Percentiles rank a stretch among this genome's conserved stretches.
Evolutionary conservation across 2,888 invertebrate species (phyloP).

Genomic region (Parthenolecanium corni): DNA sequence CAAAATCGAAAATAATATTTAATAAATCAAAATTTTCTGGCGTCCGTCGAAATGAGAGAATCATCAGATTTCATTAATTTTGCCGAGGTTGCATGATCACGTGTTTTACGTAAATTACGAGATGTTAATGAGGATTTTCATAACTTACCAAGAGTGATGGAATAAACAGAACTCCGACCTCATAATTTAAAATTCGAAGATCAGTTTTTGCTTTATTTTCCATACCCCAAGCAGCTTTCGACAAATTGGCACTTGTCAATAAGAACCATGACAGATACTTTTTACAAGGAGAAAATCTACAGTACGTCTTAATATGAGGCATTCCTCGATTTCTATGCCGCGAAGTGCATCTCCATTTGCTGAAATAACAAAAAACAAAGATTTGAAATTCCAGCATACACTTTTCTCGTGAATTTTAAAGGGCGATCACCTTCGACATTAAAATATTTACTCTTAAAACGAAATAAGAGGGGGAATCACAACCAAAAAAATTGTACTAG

Average conservation of each 20-base stretch:
- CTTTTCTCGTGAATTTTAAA: no score
- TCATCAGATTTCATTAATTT: no score
- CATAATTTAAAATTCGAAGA: constrained; percentile 67
- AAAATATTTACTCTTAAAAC: no score
- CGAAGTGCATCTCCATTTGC: constrained; percentile 70
- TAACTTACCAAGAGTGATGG: constrained; percentile 66
- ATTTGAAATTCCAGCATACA: constrained; percentile 20
- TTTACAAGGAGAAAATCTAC: constrained; percentile 57
- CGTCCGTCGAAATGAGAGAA: neutral
- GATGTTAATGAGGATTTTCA: no score
- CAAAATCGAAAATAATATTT: constrained; percentile 22
- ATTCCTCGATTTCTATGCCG: constrained; percentile 65
- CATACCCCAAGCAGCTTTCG: constrained; percentile 93
- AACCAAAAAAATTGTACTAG: no score
- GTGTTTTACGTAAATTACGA: no score
- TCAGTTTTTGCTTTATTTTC: constrained; percentile 49
- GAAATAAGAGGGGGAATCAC: no score
- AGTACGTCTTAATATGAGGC: constrained; percentile 92
- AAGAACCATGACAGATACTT: constrained; percentile 67
- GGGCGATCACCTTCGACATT: no score
- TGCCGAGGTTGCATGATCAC: no score
- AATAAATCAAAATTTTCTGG: no score
- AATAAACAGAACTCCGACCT: constrained; percentile 78
- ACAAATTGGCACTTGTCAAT: constrained; percentile 86
- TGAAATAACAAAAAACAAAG: constrained; percentile 38